These are phyloP conservation scores for Trididemnum miniatum DNA, from an alignment of 23 tunicate genomes.

Conservation along the genomic window DNA sequence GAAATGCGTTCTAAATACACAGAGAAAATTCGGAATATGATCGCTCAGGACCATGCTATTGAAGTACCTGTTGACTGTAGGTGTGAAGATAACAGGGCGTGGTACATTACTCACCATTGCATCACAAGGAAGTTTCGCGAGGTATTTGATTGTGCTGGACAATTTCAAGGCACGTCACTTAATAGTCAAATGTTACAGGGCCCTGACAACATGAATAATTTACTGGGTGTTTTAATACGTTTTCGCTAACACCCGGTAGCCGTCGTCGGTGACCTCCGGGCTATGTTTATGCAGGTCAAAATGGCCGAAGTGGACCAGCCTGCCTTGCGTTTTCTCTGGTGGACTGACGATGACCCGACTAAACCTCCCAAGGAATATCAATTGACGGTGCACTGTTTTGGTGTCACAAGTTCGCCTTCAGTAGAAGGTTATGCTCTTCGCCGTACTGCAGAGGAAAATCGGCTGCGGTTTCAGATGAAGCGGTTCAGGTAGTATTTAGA, in stretches of 20 bases:
- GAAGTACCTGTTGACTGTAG: background rate
- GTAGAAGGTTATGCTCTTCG: background rate
- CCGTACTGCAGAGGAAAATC: background rate
- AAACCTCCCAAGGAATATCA: background rate
- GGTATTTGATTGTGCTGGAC: slow-evolving; percentile 17
- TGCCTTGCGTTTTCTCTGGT: slow-evolving; percentile 22
- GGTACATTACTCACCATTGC: slow-evolving; percentile 23
- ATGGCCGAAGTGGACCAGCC: background rate
- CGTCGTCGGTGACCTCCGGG: background rate
- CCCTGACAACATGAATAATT: slow-evolving; percentile 19
- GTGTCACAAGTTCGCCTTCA: slow-evolving; percentile 4
- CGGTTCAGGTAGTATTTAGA: background rate
- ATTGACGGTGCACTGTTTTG: slow-evolving; percentile 30
- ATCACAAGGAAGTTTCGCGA: background rate
- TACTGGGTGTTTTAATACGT: background rate
- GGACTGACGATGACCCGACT: slow-evolving; percentile 11
- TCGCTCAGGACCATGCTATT: background rate
- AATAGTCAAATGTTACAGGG: slow-evolving; percentile 12
- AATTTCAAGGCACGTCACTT: slow-evolving; percentile 6
- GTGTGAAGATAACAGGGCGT: background rate
- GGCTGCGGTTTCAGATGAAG: background rate
- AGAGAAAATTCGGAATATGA: slow-evolving; percentile 1
- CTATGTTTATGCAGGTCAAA: slow-evolving; percentile 24
- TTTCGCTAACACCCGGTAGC: slow-evolving; percentile 17
- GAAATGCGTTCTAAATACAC: background rate